Base-by-base conservation (phyloP, 2,113 vertebrate species). In the Vidua chalybeata region DNA sequence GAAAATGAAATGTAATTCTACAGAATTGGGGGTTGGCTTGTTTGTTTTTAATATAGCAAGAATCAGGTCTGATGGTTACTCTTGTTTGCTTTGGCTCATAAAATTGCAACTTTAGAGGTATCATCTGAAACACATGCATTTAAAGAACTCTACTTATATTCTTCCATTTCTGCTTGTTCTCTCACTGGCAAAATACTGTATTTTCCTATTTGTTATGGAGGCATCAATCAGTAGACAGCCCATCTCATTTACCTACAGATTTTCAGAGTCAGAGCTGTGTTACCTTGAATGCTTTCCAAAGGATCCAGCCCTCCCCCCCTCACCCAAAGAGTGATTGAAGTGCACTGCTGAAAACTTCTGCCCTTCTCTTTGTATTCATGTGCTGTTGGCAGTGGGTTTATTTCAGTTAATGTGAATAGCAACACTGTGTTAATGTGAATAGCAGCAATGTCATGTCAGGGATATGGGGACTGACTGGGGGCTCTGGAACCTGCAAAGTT, bases 31-130 rank as follows among this genome's bases (percentile, higher is more conserved):
- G 3, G 14, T 1, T 37, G 7, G 2, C 23, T 73, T 33, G 7
- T 15, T 54, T 51, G 2, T 15, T 52, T 91, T 73, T 55, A 59
- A 58, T 88, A 55, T 55, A 91, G 62, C 68, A 78, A 89, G 64
- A 73, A 52, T 55, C 92, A 87, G 14, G 64, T 95, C 68, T 94
- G 15, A 86, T 90, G 15, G 74, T 87, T 75, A 69, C 7, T 49
- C 23, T 22, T 54, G 28, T 84, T 80, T 9, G 11, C 37, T 76
- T 69, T 59, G 23, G 27, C 37, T 74, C 27, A 26, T 69, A 28
- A 84, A 81, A 75, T 28, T 67, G 10, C 56, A 56, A 56, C 30
- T 87, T 39, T 10, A 55, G 45, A 55, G 16, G 4, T 84, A 15
- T 49, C 4, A 43, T 35, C 24, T 84, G 61, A 68, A 91, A 78